Base-by-base conservation (phyloP, 2,888 invertebrate species). In the Blera fallax region DNA sequence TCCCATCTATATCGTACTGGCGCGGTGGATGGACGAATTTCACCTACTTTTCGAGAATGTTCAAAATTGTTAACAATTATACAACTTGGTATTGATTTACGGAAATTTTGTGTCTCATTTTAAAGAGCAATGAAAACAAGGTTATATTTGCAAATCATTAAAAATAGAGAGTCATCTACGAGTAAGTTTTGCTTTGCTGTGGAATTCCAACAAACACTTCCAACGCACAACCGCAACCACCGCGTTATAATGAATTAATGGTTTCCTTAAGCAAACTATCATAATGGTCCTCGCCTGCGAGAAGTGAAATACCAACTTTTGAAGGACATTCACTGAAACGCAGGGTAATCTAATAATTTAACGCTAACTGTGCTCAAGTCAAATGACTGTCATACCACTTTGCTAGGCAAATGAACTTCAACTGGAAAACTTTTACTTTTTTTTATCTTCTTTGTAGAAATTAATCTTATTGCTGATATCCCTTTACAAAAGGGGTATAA, bases 221-320 rank as follows among this genome's bases (percentile, higher is more conserved):
- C 48, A 67, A 50, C 64, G n/a, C 29, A 32, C 11, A 45, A 21
- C 56, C 29, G 14, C 11, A 43, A 10, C 8, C 14, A 48, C 24
- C 29, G 11, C 34, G 29, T 21, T 45, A 27, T 72, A 50, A 50
- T 50, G 21, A 48, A 27, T 64, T 72, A 40, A 50, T 65, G 62
- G 43, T 45, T 52, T 24, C 24, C 70, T 60, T 45, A 34, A 27
- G 16, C 29, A 52, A 80, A 74, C 50, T 54, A 54, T 54, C 32
- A 52, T 48, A 72, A 60, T 29, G 27, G n/a, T 10, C 27, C 27
- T 29, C 27, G 64, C 29, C 74, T 37, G 76, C 21, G 40, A 4
- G 45, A 62, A 81, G 69, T 62, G 60, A 56, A 62, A 54, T 72
- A 60, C 69, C 76, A 77, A 82, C 70, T 82, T 82, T 48, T 76